Base-by-base conservation (phyloP, 2,797 vertebrate genomes). In the Parambassis ranga region DNA sequence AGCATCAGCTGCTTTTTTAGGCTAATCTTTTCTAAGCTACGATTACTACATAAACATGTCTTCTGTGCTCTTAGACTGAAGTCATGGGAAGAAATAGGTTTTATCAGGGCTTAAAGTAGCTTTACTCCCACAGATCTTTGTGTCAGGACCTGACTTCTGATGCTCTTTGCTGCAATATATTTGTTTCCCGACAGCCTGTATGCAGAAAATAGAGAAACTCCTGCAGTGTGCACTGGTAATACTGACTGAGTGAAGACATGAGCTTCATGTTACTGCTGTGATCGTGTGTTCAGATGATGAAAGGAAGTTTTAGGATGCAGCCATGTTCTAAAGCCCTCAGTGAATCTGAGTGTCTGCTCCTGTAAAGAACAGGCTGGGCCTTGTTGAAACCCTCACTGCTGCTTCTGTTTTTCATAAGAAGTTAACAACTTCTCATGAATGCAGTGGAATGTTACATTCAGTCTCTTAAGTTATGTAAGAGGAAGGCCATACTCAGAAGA, bases 401-500 rank as follows among this genome's bases (percentile, higher is more conserved):
- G 69, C 80, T 59, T 66, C 69, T 73, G 72, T 75, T 79, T 77
- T 88, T 86, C 80, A 78, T 82, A 75, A 80, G 83, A 83, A 81
- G 42, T 78, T 83, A 75, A 89, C 60, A 56, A 67, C 83, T 77
- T 75, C 71, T 67, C 74, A 76, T 87, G 61, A 83, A 84, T 71
- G 75, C 46, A 16, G 65, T 66, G 86, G 88, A 89, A 91, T 90
- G 85, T 81, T 32, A 62, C 69, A 80, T 87, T 81, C 43, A 53
- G 71, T 86, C 76, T 80, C 66, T 63, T 37, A 32, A 28, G 74
- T 92, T 93, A 86, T 81, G 88, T 90, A 92, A 92, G 79, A 85
- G 52, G 69, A 79, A 78, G 71, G 66, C 75, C 77, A 80, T 84
- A 65, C 75, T 76, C 74, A 62, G 28, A 75, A 70, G 30, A 72